Base-by-base conservation (phyloP, 2,797 vertebrate species). In the Taeniopygia guttata region DNA sequence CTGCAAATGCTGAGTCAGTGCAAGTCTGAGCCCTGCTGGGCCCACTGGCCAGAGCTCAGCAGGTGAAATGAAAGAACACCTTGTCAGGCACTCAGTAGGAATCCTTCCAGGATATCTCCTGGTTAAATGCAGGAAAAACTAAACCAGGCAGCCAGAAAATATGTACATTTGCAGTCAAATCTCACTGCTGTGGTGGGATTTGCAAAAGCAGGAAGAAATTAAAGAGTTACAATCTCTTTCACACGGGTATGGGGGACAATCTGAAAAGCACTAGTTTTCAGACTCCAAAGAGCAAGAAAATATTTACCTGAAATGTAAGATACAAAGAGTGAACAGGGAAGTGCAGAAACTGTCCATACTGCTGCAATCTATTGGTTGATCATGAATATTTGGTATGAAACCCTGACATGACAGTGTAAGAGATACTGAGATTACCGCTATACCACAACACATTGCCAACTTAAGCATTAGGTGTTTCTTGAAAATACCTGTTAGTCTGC, bases 21-120 rank as follows among this genome's bases (percentile, higher is more conserved):
- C 0, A 0, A 85, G 36, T 17, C 45, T 58, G 20, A 86, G 30
- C 18, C 36, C 48, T 4, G 7, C 22, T 1, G 5, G 36, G 18
- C 18, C 48, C 70, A 15, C 69, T 59, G 59, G 66, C 45, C 30
- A 58, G 48, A 83, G 18, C 69, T 43, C 80, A 87, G 34, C 13
- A 56, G 63, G 19, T 1, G 3, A 84, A 90, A 73, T 0, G 0
- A 59, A 93, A 60, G 5, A 84, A 13, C 17, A 74, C 25, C 20
- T 84, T 81, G 27, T 36, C 63, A 85, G 56, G n/a, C 0, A 0
- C 19, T 76, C 36, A 32, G 16, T 34, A 63, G 52, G 45, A 67
- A 23, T 60, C 34, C 40, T 89, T 83, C 38, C 38, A 46, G 49
- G 30, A 16, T 45, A 63, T 55, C 48, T 56, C 21, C 42, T n/a